These are phyloP conservation scores for Caenorhabditis virilis DNA, from an alignment of 2,888 invertebrate genomes.

Conservation along the genomic window DNA sequence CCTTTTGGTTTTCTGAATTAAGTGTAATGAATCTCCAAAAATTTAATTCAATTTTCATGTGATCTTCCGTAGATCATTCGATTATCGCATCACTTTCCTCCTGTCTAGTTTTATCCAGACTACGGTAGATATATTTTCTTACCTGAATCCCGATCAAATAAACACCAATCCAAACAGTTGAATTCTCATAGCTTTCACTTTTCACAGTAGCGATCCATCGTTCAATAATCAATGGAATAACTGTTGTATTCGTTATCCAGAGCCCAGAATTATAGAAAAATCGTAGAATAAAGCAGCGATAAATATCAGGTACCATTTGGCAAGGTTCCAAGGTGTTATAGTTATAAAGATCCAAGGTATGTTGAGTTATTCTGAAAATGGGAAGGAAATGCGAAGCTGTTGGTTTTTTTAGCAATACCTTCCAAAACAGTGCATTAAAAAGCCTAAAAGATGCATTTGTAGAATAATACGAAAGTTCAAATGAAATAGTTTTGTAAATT, in stretches of 20 bases:
- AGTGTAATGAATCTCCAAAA: no score
- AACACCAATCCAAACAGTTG: conserved; percentile 8
- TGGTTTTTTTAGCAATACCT: conserved; percentile 5
- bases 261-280: conserved; percentile 29
- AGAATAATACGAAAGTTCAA: conserved; percentile 21
- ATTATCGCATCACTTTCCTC: no score
- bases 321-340: conserved; percentile 11
- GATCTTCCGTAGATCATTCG: no score
- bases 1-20: no score
- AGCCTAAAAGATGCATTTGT: conserved; percentile 26
- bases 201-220: conserved; percentile 20
- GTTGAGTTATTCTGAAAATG: conserved; percentile 10
- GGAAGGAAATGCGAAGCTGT: background rate
- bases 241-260: conserved; percentile 27
- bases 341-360: conserved; percentile 12
- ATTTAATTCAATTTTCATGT: no score
- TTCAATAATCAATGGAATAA: conserved; percentile 19
- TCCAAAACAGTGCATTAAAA: conserved; percentile 21
- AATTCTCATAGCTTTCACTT: conserved; percentile 22
- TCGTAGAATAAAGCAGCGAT: conserved; percentile 28
- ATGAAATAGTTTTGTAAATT: conserved; percentile 28
- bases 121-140: no score
- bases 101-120: no score
- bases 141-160: conserved; percentile 13
- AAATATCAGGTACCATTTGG: conserved; percentile 30